Conservation (phyloP, 2,113 vertebrate species). For the Carlito syrichta region DNA sequence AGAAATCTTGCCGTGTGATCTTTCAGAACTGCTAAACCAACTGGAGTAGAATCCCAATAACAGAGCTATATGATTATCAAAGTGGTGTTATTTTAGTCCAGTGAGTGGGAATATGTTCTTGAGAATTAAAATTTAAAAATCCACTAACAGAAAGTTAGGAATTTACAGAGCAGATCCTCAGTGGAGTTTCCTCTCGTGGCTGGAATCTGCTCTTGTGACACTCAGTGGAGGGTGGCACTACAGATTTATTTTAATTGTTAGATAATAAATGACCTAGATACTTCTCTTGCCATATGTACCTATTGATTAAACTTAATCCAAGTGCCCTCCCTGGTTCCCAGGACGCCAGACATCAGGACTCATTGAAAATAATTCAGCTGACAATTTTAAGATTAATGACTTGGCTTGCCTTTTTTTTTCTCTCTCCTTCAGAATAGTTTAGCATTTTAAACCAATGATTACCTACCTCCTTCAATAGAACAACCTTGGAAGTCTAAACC, state of each 20-base stretch:
- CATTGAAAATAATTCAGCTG: conserved; percentile 85
- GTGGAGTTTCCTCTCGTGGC: neutral
- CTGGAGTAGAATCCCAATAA: neutral
- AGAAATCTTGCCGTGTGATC: neutral
- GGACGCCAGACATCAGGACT: conserved; percentile 74
- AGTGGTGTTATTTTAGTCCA: neutral
- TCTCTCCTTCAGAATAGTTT: conserved; percentile 74
- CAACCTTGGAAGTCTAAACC: conserved; percentile 76
- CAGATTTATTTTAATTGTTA: conserved; percentile 78
- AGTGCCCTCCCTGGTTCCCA: conserved; percentile 74
- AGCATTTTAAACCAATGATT: conserved; percentile 79
- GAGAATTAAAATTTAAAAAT: neutral
- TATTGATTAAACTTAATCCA: conserved; percentile 86
- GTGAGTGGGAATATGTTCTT: neutral
- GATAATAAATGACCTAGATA: conserved; percentile 82
- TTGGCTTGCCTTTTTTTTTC: conserved; percentile 56
- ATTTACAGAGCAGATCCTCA: neutral
- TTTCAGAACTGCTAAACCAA: neutral
- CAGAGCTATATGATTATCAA: neutral
- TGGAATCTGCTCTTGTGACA: conserved; percentile 40
- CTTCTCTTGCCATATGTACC: conserved; percentile 81
- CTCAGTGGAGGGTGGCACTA: conserved; percentile 57
- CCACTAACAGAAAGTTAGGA: neutral
- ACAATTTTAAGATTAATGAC: conserved; percentile 87
- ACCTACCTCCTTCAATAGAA: conserved; percentile 55